These are phyloP conservation scores for Pegoplata infirma DNA, from an alignment of 2,888 invertebrate genomes.

Conservation along the genomic window DNA sequence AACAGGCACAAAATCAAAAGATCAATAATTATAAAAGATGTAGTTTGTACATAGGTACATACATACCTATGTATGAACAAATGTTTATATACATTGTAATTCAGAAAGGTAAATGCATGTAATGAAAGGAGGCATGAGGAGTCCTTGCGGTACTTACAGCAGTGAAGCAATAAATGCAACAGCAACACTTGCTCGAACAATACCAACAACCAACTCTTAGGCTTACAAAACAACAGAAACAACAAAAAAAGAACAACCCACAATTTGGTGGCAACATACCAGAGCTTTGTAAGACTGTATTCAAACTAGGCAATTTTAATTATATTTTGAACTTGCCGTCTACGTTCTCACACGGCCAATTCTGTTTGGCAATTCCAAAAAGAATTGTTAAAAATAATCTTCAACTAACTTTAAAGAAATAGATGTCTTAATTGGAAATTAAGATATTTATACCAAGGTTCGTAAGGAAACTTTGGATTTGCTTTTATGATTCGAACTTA, in stretches of 20 bases:
- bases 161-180: constrained; percentile 70
- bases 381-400: too few species aligned
- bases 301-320: too few species aligned
- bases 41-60: not conserved
- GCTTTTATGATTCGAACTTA: too few species aligned
- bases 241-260: constrained; percentile 49
- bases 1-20: constrained; percentile 70
- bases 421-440: too few species aligned
- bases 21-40: constrained; percentile 72
- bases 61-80: too few species aligned
- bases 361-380: too few species aligned
- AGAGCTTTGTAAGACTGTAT: not conserved
- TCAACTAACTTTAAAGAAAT: too few species aligned
- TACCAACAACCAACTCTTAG: constrained; percentile 21
- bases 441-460: too few species aligned
- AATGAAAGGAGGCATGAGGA: constrained; percentile 28
- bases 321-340: too few species aligned
- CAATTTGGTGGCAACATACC: constrained; percentile 49
- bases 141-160: constrained; percentile 49
- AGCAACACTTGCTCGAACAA: constrained; percentile 51
- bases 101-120: not conserved
- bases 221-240: constrained; percentile 25
- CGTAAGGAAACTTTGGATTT: too few species aligned
- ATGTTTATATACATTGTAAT: too few species aligned
- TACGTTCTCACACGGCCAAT: too few species aligned